A percentile compares a stretch with the other conserved stretches of the same genome.
phyloP scores from a whole-genome alignment of 2,797 vertebrate genomes.

The Gymnoscopelus microlampas region DNA sequence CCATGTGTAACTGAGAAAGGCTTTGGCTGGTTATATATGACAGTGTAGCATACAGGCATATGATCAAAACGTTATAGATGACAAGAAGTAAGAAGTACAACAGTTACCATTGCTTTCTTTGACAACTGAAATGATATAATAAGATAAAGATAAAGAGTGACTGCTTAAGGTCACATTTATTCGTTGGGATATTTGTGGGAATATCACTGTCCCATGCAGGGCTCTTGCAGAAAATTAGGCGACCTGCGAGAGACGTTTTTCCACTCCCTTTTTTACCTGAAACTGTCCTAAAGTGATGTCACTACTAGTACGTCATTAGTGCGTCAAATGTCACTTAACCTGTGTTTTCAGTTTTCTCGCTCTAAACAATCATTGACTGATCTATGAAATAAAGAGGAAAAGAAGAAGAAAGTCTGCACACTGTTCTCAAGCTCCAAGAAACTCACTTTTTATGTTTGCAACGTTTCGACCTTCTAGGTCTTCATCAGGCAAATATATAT shows the following conservation, averaged over 20 bases:
- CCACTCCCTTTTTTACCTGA: slow-evolving; percentile 3
- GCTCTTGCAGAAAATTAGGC: too few relatives aligned
- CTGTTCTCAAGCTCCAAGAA: too few relatives aligned
- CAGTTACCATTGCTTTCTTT: not conserved
- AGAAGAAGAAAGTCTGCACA: too few relatives aligned
- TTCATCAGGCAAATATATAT: too few relatives aligned
- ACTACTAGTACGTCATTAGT: slow-evolving; percentile 3
- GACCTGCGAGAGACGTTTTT: not conserved
- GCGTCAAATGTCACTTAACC: not conserved
- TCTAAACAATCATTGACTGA: not conserved
- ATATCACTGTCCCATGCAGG: too few relatives aligned
- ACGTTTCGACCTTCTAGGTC: too few relatives aligned
- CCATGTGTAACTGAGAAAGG: slow-evolving; percentile 2
- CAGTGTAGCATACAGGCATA: slow-evolving; percentile 10
- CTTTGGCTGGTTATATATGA: slow-evolving; percentile 23
- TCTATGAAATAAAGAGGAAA: not conserved
- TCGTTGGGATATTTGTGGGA: too few relatives aligned
- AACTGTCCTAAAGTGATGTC: not conserved
- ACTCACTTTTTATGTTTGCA: too few relatives aligned
- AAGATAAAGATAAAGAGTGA: not conserved
- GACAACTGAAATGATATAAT: slow-evolving; percentile 10
- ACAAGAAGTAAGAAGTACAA: too few relatives aligned
- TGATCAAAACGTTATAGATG: slow-evolving; percentile 16
- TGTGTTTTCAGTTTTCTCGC: not conserved
- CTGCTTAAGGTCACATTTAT: not conserved